Conservation (phyloP, 2,113 vertebrate genomes). For the Rattus norvegicus region GRCr8 NC_086019.1:34518501-34519000, state of each 20-base stretch:
- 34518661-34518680: too few species aligned
- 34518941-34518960: background rate
- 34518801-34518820: background rate
- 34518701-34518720: too few species aligned
- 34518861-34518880: too few species aligned
- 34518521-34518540: background rate
- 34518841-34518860: background rate
- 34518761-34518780: background rate
- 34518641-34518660: too few species aligned
- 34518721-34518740: background rate
- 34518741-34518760: background rate
- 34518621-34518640: background rate
- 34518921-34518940: background rate
- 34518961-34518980: background rate
- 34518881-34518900: too few species aligned
- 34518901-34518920: background rate
- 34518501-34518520: background rate
- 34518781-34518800: background rate
- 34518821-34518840: background rate
- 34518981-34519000: background rate
- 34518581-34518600: background rate
- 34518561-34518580: too few species aligned
- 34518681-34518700: background rate
- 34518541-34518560: background rate
- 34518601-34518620: background rate